These are phyloP conservation scores for Phrynocephalus versicolor DNA, from an alignment of 2,113 vertebrate genomes.

Conservation along the genomic window DNA sequence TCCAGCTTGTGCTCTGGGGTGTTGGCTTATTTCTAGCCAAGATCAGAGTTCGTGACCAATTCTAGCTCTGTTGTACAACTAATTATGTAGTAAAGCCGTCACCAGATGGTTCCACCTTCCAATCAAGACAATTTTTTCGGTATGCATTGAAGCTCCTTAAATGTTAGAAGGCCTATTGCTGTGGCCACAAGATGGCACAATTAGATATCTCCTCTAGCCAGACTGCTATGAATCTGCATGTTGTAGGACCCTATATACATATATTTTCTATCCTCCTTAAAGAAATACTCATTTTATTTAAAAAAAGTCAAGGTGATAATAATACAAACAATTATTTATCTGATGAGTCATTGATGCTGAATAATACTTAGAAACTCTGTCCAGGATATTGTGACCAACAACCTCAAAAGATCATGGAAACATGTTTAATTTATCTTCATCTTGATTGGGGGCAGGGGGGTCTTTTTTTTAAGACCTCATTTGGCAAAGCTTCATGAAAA, in stretches of 20 bases:
- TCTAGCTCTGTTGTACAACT: neutral
- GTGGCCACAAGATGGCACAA: constrained; percentile 22
- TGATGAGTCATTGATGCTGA: neutral
- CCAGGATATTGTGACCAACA: neutral
- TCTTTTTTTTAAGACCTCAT: neutral
- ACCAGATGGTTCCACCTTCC: neutral
- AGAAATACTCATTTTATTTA: neutral
- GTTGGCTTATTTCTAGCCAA: neutral
- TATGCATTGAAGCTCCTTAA: neutral
- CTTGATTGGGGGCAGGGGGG: neutral
- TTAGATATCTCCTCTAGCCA: neutral
- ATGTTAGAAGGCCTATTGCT: neutral
- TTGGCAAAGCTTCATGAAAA: neutral
- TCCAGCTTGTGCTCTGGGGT: neutral
- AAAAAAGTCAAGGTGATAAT: neutral
- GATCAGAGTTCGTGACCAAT: neutral
- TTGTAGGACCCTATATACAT: neutral
- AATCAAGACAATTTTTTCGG: neutral
- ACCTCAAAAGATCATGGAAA: neutral
- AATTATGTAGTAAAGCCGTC: neutral
- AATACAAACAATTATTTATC: neutral
- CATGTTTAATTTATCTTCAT: neutral
- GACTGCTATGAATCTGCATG: neutral
- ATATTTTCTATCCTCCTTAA: neutral
- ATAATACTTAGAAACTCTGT: constrained; percentile 13